phyloP scores from a whole-genome alignment of 1,140 invertebrate species.

The Paraescarpia echinospica region DNA sequence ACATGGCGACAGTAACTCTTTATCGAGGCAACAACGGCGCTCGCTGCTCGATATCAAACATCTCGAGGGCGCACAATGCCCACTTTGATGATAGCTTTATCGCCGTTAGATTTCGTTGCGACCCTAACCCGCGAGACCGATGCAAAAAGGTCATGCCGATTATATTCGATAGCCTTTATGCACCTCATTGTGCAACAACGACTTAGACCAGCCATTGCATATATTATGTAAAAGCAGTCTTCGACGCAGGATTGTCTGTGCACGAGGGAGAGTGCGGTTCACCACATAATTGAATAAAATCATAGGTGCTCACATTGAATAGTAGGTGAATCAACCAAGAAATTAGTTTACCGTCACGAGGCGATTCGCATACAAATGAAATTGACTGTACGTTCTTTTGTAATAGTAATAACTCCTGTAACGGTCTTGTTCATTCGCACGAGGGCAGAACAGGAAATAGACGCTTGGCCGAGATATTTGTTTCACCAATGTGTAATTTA shows the following conservation, averaged over 20 bases:
- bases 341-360: not conserved
- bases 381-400: not conserved
- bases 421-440: too few species aligned
- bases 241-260: not conserved
- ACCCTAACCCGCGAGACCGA: not conserved
- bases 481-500: too few species aligned
- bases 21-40: not conserved
- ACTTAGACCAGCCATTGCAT: not conserved
- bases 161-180: not conserved
- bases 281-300: not conserved
- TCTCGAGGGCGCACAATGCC: not conserved
- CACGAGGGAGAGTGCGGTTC: not conserved
- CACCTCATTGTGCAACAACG: not conserved
- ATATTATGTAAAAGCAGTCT: not conserved
- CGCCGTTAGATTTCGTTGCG: not conserved
- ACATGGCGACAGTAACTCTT: not conserved
- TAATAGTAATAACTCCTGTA: not conserved
- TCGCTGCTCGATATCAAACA: not conserved
- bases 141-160: not conserved
- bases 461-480: too few species aligned
- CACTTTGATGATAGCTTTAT: not conserved
- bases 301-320: not conserved
- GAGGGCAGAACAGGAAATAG: too few species aligned
- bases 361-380: not conserved
- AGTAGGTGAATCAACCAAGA: not conserved